A percentile compares a stretch with the other conserved stretches of the same genome.
Evolutionary conservation across 2,888 invertebrate genomes (phyloP).

Genomic region (Philhelius pedissequus): DNA sequence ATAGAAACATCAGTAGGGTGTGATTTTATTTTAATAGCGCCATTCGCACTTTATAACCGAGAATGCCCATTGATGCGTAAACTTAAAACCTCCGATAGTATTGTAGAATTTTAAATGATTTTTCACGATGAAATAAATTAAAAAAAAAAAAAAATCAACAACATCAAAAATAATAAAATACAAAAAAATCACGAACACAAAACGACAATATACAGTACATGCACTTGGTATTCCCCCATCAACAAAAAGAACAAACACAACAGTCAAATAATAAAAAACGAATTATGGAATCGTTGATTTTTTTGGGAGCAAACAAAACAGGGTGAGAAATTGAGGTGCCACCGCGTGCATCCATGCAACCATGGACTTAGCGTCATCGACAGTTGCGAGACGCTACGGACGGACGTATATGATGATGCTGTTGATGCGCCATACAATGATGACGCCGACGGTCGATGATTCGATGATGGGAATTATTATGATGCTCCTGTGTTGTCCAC

Average conservation of each 20-base stretch:
- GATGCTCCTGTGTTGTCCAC: conserved; percentile 62
- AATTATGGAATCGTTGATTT: conserved; percentile 47
- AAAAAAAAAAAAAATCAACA: conserved; percentile 59
- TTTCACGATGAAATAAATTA: conserved; percentile 72
- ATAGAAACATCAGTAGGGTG: neutral
- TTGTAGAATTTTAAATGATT: conserved; percentile 74
- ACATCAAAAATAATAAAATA: conserved; percentile 47
- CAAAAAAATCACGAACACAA: conserved; percentile 50
- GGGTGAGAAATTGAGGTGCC: conserved; percentile 42
- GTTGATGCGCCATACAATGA: conserved; percentile 52
- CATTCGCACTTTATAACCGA: conserved; percentile 72
- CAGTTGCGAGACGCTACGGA: conserved; percentile 21
- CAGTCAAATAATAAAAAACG: conserved; percentile 63
- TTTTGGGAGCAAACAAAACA: neutral
- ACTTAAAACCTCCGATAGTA: conserved; percentile 77
- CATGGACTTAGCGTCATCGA: conserved; percentile 1
- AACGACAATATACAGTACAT: conserved; percentile 59
- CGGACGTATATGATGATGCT: conserved; percentile 36
- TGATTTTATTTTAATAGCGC: conserved; percentile 35
- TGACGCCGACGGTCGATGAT: conserved; percentile 10
- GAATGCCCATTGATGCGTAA: conserved; percentile 77
- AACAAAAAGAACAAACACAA: conserved; percentile 38
- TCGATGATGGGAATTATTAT: conserved; percentile 57
- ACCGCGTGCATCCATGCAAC: conserved; percentile 36
- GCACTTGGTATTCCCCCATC: conserved; percentile 35